phyloP scores from a whole-genome alignment of 1,140 invertebrate species.

The Hesperophylax magnus region DNA sequence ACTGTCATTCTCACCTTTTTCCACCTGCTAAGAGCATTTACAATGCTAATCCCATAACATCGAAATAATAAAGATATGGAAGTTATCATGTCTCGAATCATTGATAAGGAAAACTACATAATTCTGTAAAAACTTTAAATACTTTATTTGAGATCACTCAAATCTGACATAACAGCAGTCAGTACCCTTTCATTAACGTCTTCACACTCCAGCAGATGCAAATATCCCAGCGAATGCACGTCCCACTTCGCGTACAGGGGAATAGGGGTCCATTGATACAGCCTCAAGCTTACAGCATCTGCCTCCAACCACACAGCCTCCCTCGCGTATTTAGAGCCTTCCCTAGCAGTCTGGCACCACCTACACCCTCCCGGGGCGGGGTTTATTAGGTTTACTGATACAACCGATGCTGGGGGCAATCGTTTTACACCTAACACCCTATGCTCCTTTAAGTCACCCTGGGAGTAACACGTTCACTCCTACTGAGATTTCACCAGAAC shows the following conservation, averaged over 20 bases:
- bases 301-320: background rate
- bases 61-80: no score
- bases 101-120: no score
- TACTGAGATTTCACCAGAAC: no score
- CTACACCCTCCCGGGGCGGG: background rate
- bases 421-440: background rate
- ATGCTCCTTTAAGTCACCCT: background rate
- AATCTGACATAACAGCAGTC: no score
- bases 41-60: no score
- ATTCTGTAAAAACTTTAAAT: no score
- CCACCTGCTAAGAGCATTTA: no score
- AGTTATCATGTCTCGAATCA: no score
- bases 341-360: background rate
- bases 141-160: no score
- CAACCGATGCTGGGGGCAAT: constrained; percentile 8
- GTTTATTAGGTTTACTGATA: background rate
- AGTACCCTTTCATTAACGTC: background rate
- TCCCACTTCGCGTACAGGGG: background rate
- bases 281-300: background rate
- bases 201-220: background rate
- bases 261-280: no score
- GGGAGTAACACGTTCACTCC: background rate
- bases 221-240: background rate
- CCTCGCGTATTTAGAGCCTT: background rate
- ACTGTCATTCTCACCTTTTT: no score